Evolutionary conservation across 2,888 invertebrate species (phyloP).

Genomic region (Amphiduros pacificus): DNA sequence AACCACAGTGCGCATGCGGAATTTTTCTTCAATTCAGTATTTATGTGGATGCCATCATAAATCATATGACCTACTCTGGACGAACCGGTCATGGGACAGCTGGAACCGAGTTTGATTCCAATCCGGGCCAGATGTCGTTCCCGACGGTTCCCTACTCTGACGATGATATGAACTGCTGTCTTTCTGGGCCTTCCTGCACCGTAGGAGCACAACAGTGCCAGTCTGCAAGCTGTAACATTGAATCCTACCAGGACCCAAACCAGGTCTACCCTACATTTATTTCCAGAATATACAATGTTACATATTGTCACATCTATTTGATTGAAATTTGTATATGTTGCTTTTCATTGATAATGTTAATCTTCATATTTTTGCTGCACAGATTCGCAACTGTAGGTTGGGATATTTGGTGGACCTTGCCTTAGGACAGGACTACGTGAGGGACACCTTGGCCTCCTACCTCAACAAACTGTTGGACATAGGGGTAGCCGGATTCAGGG

Average conservation of each 20-base stretch:
- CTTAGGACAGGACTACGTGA: constrained; percentile 64
- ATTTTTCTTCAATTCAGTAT: constrained; percentile 64
- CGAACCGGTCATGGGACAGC: constrained; percentile 67
- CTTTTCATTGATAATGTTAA: too few species aligned
- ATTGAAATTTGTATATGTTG: too few species aligned
- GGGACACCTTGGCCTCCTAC: constrained; percentile 68
- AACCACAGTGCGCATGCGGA: too few species aligned
- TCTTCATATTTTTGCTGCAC: neutral
- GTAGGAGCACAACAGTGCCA: constrained; percentile 1
- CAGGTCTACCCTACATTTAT: too few species aligned
- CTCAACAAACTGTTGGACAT: constrained; percentile 71
- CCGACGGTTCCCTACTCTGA: constrained; percentile 58
- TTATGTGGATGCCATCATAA: constrained; percentile 77
- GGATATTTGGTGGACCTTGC: constrained; percentile 1
- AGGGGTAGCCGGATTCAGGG: constrained; percentile 79
- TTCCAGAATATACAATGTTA: too few species aligned
- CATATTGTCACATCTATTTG: too few species aligned
- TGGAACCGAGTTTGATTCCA: constrained; percentile 62
- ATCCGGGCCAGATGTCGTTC: constrained; percentile 36
- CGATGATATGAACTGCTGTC: constrained; percentile 66
- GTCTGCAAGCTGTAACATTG: constrained; percentile 40
- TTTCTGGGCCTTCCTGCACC: constrained; percentile 60
- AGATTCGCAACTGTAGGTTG: constrained; percentile 29
- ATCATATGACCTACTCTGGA: constrained; percentile 78
- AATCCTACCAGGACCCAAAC: constrained; percentile 10